These are phyloP conservation scores for Pelecanoides urinatrix DNA, from an alignment of 2,113 vertebrate genomes.

Conservation along the genomic window DNA sequence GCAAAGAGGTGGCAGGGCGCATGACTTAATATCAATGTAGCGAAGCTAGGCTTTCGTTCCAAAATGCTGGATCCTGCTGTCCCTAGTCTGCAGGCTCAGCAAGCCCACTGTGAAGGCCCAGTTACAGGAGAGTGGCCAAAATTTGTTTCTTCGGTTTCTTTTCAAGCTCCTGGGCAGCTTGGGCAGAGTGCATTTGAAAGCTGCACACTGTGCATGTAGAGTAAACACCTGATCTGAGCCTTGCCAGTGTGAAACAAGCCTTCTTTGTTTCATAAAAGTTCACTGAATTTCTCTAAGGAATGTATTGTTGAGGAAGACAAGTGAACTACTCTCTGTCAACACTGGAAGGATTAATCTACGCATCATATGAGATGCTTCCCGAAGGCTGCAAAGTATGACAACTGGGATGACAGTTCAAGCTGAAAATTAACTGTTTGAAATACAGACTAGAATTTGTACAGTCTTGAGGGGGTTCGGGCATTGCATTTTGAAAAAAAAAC, in stretches of 20 bases:
- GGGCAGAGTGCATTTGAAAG: rapidly evolving
- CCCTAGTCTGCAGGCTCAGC: rapidly evolving
- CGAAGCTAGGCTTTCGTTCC: neutral
- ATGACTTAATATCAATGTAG: neutral
- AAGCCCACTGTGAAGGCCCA: neutral
- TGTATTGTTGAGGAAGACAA: neutral
- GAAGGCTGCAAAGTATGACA: neutral
- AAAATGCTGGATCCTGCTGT: neutral
- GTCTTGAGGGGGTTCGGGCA: neutral
- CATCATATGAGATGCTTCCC: neutral
- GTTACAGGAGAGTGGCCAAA: neutral
- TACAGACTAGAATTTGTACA: neutral
- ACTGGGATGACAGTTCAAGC: neutral
- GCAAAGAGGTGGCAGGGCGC: neutral
- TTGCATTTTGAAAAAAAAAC: neutral
- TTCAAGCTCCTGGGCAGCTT: rapidly evolving
- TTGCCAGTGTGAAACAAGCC: neutral
- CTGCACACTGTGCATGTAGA: neutral
- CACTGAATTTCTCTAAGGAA: neutral
- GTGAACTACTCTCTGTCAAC: neutral
- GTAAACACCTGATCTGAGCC: neutral
- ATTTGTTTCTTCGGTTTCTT: neutral
- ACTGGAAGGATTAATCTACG: neutral
- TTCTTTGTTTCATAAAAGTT: neutral
- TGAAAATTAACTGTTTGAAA: neutral